Conservation (phyloP, 2,113 vertebrate species). For the Anhinga anhinga region DNA sequence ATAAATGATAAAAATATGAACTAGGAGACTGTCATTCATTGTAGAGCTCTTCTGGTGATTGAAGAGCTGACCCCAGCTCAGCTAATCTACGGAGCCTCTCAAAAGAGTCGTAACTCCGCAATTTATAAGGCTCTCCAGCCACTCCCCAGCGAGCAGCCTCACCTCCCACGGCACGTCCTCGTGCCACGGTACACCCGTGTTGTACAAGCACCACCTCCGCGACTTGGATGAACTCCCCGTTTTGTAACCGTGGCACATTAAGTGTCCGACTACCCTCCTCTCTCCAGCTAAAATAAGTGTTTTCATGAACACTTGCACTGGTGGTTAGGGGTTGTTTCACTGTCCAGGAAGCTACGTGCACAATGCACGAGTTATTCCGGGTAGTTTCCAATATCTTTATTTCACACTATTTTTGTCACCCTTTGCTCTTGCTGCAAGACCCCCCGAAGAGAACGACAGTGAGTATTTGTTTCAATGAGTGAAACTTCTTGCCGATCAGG, state of each 20-base stretch:
- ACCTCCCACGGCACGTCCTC: neutral
- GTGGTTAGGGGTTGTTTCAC: neutral
- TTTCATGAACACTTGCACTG: neutral
- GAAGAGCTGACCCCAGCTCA: neutral
- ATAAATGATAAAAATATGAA: neutral
- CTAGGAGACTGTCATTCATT: neutral
- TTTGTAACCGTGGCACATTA: rapidly evolving
- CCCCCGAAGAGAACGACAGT: neutral
- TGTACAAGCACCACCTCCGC: neutral
- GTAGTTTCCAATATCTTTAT: neutral
- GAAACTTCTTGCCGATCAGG: neutral
- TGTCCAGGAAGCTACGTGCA: neutral
- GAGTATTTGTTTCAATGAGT: neutral
- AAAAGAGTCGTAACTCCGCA: neutral
- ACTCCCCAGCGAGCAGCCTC: neutral
- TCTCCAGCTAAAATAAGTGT: neutral
- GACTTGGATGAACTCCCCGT: neutral
- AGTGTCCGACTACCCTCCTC: neutral
- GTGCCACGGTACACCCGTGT: neutral
- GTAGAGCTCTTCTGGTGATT: neutral
- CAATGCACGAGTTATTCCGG: neutral
- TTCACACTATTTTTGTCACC: neutral
- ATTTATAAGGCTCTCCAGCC: neutral
- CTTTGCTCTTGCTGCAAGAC: neutral
- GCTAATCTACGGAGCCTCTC: neutral